Evolutionary conservation across 2,888 invertebrate species (phyloP), one percentile per base, ranked within the genome.

Genomic region (Phasia obesa): DNA sequence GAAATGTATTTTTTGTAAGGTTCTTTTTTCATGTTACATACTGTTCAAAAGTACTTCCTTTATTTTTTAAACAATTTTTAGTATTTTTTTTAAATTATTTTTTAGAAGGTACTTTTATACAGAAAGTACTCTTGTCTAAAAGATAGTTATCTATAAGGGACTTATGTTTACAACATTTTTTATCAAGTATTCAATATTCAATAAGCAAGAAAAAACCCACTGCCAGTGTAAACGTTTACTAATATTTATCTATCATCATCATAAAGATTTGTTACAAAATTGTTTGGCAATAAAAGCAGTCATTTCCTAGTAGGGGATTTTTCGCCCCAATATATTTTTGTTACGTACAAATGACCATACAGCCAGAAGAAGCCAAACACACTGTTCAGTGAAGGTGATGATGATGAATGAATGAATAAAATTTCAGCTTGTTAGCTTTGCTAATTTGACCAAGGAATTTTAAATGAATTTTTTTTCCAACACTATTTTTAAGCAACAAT

Each of bases 401-500:
- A n/a, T 62, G 55, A 65, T 65, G 57, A 64, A 64, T 59, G 31
- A 49, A 65, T 74, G 23, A 60, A 21, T 42, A 42, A 47, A 60
- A 25, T 70, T 67, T 67, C 13, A 65, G 65, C 55, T 82, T 83
- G 79, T 79, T 83, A 71, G 75, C 79, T 73, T 76, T 79, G 71
- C 79, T 83, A 79, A 83, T 83, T 79, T 83, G 65, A 83, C 79
- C 79, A 83, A 79, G 13, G 71, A 83, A 83, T 79, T 76, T 79
- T 65, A 71, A 83, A 83, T 79, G 59, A 83, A 55, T 70, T 76
- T 83, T 74, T 57, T 79, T 62, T 62, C 27, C 31, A 2, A 42
- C 53, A 42, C 67, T 64, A 17, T 5, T 19, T 42, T 64, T 2
- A 31, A 25, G 25, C n/a, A 62, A 44, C 19, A 51, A 51, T 25